Conservation (phyloP, 2,113 vertebrate genomes). For the Parotia lawesii region DNA sequence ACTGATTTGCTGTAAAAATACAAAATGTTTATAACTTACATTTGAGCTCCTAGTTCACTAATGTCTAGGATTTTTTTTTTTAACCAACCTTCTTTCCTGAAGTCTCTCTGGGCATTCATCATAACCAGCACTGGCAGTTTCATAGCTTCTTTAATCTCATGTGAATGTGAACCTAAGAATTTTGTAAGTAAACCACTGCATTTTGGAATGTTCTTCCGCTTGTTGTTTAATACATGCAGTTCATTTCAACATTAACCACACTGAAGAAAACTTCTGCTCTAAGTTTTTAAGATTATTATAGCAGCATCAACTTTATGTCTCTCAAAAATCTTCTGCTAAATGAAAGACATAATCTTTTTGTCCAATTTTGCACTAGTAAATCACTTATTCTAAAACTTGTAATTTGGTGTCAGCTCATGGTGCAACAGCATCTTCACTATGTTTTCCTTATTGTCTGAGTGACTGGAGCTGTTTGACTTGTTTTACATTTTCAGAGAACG, state of each 20-base stretch:
- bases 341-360: not conserved
- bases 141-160: not conserved
- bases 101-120: not conserved
- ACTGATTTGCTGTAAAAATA: not conserved
- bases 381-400: not conserved
- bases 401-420: not conserved
- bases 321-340: not conserved
- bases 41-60: not conserved
- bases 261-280: not conserved
- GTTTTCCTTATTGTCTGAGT: not conserved
- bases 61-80: not conserved
- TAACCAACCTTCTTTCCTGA: not conserved
- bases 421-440: not conserved
- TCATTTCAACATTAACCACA: slow-evolving; percentile 46
- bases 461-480: not conserved
- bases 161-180: not conserved
- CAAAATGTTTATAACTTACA: not conserved
- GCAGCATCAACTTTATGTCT: not conserved
- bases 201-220: not conserved
- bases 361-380: not conserved
- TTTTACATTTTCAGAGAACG: not conserved
- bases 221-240: not conserved
- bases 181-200: slow-evolving; percentile 28
- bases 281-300: not conserved
- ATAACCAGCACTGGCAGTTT: not conserved